phyloP scores from a whole-genome alignment of 2,113 vertebrate genomes.

The Nicator chloris region DNA sequence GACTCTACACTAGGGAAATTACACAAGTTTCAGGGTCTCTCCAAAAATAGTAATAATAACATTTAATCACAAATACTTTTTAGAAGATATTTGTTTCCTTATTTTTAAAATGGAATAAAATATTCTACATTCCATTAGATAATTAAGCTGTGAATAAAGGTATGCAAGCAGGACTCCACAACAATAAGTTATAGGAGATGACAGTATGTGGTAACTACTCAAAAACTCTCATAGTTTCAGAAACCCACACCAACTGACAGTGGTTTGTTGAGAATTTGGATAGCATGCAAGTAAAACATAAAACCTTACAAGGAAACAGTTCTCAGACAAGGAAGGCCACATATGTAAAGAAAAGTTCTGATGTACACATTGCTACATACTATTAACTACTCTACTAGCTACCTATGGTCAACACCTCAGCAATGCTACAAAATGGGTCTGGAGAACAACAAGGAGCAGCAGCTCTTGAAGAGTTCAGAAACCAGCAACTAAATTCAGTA shows the following conservation, averaged over 20 bases:
- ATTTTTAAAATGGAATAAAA: background rate
- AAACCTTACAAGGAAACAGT: background rate
- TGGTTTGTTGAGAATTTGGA: background rate
- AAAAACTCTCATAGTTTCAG: background rate
- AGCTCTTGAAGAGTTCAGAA: background rate
- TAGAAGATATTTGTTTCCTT: background rate
- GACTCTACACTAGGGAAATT: background rate
- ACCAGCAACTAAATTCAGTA: accelerated
- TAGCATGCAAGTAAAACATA: background rate
- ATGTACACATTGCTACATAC: background rate
- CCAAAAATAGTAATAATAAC: background rate
- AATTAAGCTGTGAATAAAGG: background rate
- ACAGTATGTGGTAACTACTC: background rate
- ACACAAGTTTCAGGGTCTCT: background rate
- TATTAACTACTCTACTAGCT: background rate
- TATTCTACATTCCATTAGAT: background rate
- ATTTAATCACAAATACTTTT: background rate
- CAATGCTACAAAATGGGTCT: background rate
- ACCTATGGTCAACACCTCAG: background rate
- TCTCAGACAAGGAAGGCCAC: background rate
- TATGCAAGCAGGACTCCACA: background rate
- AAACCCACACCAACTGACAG: background rate
- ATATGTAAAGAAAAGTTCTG: background rate
- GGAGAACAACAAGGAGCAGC: background rate
- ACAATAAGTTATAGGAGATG: background rate